Evolutionary conservation across 2,888 invertebrate genomes (phyloP).

Genomic region (Latrodectus hesperus): DNA sequence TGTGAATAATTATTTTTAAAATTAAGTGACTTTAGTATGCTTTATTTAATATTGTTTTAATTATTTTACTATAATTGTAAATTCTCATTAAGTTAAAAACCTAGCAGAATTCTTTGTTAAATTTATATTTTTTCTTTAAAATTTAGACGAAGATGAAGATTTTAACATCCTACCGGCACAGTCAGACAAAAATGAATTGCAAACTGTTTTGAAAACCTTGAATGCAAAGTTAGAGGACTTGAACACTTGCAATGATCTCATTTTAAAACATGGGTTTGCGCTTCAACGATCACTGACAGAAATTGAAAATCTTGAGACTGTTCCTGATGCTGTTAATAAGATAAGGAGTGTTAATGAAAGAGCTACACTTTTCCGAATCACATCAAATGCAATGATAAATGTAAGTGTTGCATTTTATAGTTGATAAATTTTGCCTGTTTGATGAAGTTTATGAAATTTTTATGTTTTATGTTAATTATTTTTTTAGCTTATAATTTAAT

Average conservation of each 20-base stretch:
- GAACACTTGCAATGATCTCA: conserved; percentile 92
- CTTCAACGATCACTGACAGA: conserved; percentile 80
- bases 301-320: conserved; percentile 75
- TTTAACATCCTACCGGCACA: conserved; percentile 78
- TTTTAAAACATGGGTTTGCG: conserved; percentile 89
- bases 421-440: no score
- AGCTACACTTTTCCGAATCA: conserved; percentile 94
- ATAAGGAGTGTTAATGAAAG: conserved; percentile 84
- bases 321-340: conserved; percentile 70
- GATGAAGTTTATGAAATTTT: no score
- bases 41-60: no score
- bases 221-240: conserved; percentile 89
- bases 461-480: no score
- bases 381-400: conserved; percentile 97
- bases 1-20: no score
- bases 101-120: no score
- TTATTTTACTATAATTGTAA: no score
- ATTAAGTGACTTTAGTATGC: no score
- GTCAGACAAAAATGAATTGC: conserved; percentile 78
- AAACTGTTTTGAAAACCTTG: conserved; percentile 79
- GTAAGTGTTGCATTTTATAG: conserved; percentile 78
- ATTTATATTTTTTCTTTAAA: neutral
- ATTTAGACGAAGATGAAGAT: conserved; percentile 82
- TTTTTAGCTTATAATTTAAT: no score
- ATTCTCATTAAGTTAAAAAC: no score